Percentiles rank a stretch among this genome's conserved stretches.
These are phyloP conservation scores for Echinops telfairi DNA, from an alignment of 2,113 vertebrate species.

Conservation along the genomic window DNA sequence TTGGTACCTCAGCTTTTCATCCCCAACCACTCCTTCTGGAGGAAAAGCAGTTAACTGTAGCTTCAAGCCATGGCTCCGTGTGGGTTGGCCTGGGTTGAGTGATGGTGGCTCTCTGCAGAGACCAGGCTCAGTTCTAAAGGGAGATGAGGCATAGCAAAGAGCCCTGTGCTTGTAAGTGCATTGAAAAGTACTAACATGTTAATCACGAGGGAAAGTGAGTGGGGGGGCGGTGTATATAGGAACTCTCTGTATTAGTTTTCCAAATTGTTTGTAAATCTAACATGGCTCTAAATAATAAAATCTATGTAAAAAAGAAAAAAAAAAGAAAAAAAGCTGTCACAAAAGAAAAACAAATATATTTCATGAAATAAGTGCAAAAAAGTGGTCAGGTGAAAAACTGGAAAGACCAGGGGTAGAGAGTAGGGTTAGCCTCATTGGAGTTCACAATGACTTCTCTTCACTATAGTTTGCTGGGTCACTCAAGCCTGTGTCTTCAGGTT, in stretches of 20 bases:
- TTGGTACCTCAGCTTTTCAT: background rate
- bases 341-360: too few relatives aligned
- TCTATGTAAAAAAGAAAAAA: background rate
- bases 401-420: too few relatives aligned
- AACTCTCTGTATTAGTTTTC: background rate
- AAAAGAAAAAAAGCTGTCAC: too few relatives aligned
- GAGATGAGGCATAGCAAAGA: background rate
- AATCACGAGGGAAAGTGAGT: background rate
- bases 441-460: too few relatives aligned
- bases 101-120: background rate
- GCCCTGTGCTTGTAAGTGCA: background rate
- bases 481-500: too few relatives aligned
- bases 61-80: accelerated
- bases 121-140: background rate
- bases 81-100: background rate
- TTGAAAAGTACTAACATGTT: background rate
- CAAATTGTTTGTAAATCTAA: background rate
- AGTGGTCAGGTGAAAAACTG: too few relatives aligned
- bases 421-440: too few relatives aligned
- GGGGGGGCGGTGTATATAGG: accelerated
- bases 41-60: background rate
- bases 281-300: background rate
- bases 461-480: too few relatives aligned
- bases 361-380: too few relatives aligned
- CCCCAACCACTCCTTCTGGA: background rate